phyloP scores from a whole-genome alignment of 2,888 invertebrate species.

The Ditula angustiorana region DNA sequence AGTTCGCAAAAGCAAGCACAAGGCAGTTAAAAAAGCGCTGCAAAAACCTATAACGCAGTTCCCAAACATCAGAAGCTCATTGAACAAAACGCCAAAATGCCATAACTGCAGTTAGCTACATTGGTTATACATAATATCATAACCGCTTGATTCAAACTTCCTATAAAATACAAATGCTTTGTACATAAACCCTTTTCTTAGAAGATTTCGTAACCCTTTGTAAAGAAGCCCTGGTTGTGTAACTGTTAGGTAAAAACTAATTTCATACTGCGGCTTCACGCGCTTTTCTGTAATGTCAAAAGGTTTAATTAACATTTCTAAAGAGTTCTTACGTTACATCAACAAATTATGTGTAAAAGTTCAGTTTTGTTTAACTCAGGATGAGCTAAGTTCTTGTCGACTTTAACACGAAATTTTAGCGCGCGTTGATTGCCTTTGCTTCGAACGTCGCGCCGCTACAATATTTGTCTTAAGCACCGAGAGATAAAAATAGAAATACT shows the following conservation, averaged over 20 bases:
- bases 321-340: slow-evolving; percentile 11
- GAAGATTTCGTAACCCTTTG: slow-evolving; percentile 26
- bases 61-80: neutral
- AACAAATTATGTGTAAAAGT: slow-evolving; percentile 15
- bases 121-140: neutral
- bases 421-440: slow-evolving; percentile 22
- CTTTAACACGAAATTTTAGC: neutral
- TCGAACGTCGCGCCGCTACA: neutral
- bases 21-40: neutral
- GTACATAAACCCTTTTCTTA: slow-evolving; percentile 25
- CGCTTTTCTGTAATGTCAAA: slow-evolving; percentile 40
- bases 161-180: neutral
- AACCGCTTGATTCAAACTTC: neutral
- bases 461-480: too few relatives aligned
- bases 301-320: slow-evolving; percentile 17
- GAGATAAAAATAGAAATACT: too few relatives aligned
- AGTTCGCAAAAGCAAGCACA: slow-evolving; percentile 25
- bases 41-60: neutral
- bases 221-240: slow-evolving; percentile 40
- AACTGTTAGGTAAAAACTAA: slow-evolving; percentile 54
- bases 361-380: neutral
- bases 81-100: neutral
- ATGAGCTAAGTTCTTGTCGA: neutral
- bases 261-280: slow-evolving; percentile 46
- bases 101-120: neutral